Base-by-base conservation (phyloP, 2,888 invertebrate species). In the Cyaniris semiargus region DNA sequence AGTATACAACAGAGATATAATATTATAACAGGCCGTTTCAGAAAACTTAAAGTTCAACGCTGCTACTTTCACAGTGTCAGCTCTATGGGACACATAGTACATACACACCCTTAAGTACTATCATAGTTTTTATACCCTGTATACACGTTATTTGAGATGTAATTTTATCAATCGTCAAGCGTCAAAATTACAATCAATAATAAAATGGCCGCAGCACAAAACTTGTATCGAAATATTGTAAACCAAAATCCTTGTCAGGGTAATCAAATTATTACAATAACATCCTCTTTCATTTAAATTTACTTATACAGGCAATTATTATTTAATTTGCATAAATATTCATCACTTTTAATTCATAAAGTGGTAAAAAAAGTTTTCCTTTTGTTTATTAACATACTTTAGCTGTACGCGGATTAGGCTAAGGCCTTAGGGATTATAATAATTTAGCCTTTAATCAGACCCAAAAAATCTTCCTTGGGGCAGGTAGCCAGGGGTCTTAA, bases 201-300 rank as follows among this genome's bases (percentile, higher is more conserved):
- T 10, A 44, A 44, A 44, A 44, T 44, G 0, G 44, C 44, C 10
- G 44, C 44, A 13, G 44, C 13, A 44, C 44, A 70, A 71, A 44
- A 71, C 21, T n/a, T 7, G 7, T 56, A 27, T 31, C 21, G 7
- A 15, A 31, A n/a, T 27, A 2, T 6, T 66, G 66, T 66, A 18
- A 70, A n/a, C 34, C 8, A 70, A n/a, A 71, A 71, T 21, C 44
- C 21, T 71, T 71, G 71, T 38, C n/a, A 13, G 21, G 71, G 71
- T 71, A 71, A 44, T 71, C 38, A 71, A 71, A 71, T 44, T 71
- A 27, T 21, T n/a, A 34, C 18, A 71, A 21, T 44, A 71, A 71
- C 38, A 71, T 71, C 38, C n/a, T 31, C 21, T 58, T 21, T 58
- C 1, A n/a, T 21, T n/a, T 21, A 58, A 58, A 53, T 53, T 70